These are phyloP conservation scores for Bactericera cockerelli DNA, from an alignment of 1,140 invertebrate species.

Conservation along the genomic window DNA sequence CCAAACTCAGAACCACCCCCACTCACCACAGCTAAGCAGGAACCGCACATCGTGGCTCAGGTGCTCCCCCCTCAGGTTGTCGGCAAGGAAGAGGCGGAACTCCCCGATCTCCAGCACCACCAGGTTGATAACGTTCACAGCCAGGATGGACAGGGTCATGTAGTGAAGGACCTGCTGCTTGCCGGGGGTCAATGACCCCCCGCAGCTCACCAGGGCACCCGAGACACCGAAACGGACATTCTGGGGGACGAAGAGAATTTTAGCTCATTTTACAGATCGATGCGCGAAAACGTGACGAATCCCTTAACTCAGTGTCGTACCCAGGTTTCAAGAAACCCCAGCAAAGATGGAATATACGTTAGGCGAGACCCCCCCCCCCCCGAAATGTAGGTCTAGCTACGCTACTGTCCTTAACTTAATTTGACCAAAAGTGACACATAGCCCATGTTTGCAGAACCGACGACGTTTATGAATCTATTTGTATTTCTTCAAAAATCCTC, in stretches of 20 bases:
- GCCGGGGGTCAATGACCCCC: conserved; percentile 27
- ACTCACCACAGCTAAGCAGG: conserved; percentile 23
- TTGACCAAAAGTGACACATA: too few species aligned
- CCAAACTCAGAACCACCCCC: too few species aligned
- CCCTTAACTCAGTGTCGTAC: not conserved
- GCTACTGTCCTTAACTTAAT: too few species aligned
- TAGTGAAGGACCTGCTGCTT: conserved; percentile 32
- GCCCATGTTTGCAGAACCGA: too few species aligned
- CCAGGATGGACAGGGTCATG: conserved; percentile 30
- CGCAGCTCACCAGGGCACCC: conserved; percentile 29
- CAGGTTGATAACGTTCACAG: conserved; percentile 30
- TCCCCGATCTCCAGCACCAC: conserved; percentile 30
- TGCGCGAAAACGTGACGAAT: not conserved
- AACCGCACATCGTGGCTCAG: not conserved
- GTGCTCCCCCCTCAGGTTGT: conserved; percentile 19
- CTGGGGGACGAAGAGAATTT: conserved; percentile 23
- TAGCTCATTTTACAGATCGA: not conserved
- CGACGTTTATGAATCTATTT: too few species aligned
- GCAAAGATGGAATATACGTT: too few species aligned
- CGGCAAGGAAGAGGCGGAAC: conserved; percentile 29
- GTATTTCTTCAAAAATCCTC: too few species aligned
- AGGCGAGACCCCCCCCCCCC: too few species aligned
- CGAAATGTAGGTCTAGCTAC: too few species aligned
- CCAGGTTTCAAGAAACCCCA: too few species aligned
- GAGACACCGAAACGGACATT: conserved; percentile 31